phyloP scores from a whole-genome alignment of 2,797 vertebrate genomes.

The Limnodromus scolopaceus region DNA sequence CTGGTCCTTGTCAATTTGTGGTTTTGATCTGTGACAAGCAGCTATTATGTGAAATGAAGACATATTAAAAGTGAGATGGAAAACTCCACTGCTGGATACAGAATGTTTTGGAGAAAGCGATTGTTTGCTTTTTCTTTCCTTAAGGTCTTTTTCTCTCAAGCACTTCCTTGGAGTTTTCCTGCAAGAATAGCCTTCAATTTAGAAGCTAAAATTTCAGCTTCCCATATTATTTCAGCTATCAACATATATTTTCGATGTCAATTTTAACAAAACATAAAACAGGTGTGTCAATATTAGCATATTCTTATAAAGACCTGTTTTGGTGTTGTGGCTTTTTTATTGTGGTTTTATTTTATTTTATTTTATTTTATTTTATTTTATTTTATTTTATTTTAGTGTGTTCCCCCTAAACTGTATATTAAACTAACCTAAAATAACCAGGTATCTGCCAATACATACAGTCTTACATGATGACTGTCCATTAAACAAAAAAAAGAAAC shows the following conservation, averaged over 20 bases:
- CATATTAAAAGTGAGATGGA: background rate
- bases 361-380: background rate
- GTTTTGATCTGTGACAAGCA: background rate
- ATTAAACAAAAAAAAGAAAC: background rate
- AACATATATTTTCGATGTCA: background rate
- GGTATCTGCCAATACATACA: background rate
- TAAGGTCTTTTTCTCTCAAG: background rate
- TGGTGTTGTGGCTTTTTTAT: background rate
- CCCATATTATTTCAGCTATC: background rate
- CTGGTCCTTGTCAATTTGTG: background rate
- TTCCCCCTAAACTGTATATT: background rate
- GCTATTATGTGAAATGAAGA: background rate
- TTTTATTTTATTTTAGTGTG: background rate
- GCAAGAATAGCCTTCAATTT: background rate
- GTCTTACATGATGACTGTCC: background rate
- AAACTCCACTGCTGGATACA: background rate
- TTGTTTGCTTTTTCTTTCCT: accelerated
- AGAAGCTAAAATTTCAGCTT: background rate
- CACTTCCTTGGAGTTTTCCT: background rate
- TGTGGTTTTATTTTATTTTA: background rate
- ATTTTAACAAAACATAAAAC: background rate
- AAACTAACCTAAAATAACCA: background rate
- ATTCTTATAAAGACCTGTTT: background rate
- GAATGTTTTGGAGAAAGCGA: background rate
- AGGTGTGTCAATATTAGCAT: background rate